Evolutionary conservation across 2,888 invertebrate genomes (phyloP), one percentile per base, ranked within the genome.

Genomic region (Aplocera efformata): DNA sequence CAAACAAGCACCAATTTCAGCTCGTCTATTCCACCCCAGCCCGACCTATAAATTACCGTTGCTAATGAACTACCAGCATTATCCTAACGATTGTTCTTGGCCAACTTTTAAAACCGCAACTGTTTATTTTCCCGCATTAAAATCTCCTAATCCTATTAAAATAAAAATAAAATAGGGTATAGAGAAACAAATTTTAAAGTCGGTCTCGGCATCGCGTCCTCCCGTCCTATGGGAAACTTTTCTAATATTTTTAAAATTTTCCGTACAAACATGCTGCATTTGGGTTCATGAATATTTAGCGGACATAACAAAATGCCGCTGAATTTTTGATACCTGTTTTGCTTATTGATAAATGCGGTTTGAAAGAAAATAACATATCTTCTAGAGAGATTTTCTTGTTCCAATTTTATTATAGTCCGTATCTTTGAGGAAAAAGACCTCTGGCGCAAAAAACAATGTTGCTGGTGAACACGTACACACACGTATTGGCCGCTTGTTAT

Each of bases 171-270:
- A 65, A 58, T 58, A 53, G 42, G 50, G 53, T 58, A 63, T 59
- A 58, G 43, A 56, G 53, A 56, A 76, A 75, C 74, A 72, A 72
- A 74, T 72, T 72, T 71, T 66, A 69, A 78, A 78, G 73, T 72
- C 61, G 50, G 62, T 58, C 56, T 55, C 47, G 53, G 60, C 52
- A 55, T 53, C 53, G 67, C 58, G 50, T 60, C 60, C 65, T 52
- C 57, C 61, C 52, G 51, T 30, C 56, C 13, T 17, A 17, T 17
- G 68, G 46, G 32, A 52, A 79, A 79, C 69, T 79, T 78, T 77
- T 67, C 69, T 71, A 74, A 79, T 78, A 78, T 78, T 76, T 77
- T 77, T 72, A 72, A 79, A 72, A 72, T 63, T 69, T 67, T 56
- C 49, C 64, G 60, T 61, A 67, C 70, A 72, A 68, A 72, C 70